Evolutionary conservation across 2,888 invertebrate genomes (phyloP), one percentile per base, ranked within the genome.

Genomic region (Stenurella melanura): DNA sequence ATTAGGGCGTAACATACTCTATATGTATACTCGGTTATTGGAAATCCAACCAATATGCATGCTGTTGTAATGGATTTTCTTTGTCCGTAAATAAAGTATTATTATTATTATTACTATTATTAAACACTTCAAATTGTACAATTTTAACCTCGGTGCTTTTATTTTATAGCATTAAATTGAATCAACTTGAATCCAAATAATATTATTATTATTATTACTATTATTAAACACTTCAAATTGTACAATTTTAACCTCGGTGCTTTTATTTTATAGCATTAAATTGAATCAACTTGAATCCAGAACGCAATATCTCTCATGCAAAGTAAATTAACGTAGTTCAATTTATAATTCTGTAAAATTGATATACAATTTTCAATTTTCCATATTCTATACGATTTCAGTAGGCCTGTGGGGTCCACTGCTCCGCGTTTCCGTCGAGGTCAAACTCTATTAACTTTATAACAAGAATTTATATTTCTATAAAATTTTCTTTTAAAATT

Each of bases 401-500:
- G 11, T 19, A 38, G n/a, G 38, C 42, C 64, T 21, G 4, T 12
- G 42, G 64, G 19, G 38, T 42, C 42, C 18, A 42, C 18, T 42
- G 38, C 21, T 42, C 42, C 42, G 12, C 9, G 21, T 42, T 64
- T 64, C 18, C 6, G 6, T 18, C 12, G 18, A 21, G 18, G 30
- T 61, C 61, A 61, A 30, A 61, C 30, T 64, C n/a, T 19, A 42
- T 64, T 19, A 64, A 19, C 11, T 64, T 42, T 42, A 18, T 42
- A 21, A 42, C 4, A 19, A 11, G 18, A 42, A 64, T 42, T 63
- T 63, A 38, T 38, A 7, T 63, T 63, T 38, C 9, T 9, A 30
- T 30, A 17, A n/a, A 30, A 34, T 63, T 7, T 63, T 34, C 1
- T 63, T n/a, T 9, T 30, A 12, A 34, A 38, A 10, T 17, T 34